Evolutionary conservation across 2,797 vertebrate species (phyloP), one percentile per base, ranked within the genome.

Genomic region (Microctenopoma stevenorrisi): DNA sequence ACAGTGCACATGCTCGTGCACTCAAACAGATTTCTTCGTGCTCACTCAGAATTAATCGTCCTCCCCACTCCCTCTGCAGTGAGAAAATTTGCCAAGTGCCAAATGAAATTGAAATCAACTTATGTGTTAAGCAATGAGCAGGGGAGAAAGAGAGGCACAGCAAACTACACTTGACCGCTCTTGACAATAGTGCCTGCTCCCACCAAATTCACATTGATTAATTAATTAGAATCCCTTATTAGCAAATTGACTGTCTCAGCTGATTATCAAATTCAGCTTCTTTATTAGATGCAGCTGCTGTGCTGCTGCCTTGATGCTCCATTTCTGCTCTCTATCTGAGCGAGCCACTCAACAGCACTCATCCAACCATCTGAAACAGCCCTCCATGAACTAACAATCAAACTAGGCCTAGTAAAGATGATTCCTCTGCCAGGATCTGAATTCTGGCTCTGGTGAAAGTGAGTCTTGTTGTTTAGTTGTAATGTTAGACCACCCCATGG

Each of bases 221-320:
- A 92, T 91, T 90, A 90, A 94, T 94, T 94, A 93, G 84, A 90
- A 91, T 89, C 89, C 88, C 88, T 92, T 92, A 94, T 94, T 94
- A 94, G 92, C 92, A 94, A 93, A 94, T 94, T 89, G 92, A 92
- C 92, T 93, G 92, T 93, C 93, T 90, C 86, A 50, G 88, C 90
- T 89, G 92, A 94, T 93, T 90, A 94, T 94, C 92, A 94, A 92
- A 93, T 87, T 80, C 82, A 56, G 83, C 84, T 94, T 90, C 92
- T 93, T 90, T 93, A 92, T 94, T 92, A 91, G 90, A 78, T 15
- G 28, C 84, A 74, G 85, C 79, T 82, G 87, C 78, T 1, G 37
- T 3, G 25, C 67, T 16, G 35, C 69, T 73, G 54, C 68, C 64
- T 64, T 43, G 64, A 26, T 18, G 69, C 69, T 80, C 64, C 37